phyloP scores from a whole-genome alignment of 2,888 invertebrate species.

The Ectemnius continuus region DNA sequence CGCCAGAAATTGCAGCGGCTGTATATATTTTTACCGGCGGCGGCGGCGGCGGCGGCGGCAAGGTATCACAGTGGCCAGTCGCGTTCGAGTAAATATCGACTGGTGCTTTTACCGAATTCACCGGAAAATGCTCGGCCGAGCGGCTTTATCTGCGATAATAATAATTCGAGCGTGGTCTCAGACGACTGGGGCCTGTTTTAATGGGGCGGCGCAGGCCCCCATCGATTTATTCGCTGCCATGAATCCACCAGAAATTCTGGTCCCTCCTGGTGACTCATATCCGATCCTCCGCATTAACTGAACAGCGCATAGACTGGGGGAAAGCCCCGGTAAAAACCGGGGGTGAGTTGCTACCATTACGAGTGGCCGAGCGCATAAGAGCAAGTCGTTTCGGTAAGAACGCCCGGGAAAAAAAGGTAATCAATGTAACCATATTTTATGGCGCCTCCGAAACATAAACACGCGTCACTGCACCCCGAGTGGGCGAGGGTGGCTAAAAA shows the following conservation, averaged over 20 bases:
- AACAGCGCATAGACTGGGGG: conserved; percentile 35
- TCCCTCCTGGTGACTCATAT: conserved; percentile 56
- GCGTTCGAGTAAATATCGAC: neutral
- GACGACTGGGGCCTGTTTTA: conserved; percentile 8
- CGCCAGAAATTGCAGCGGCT: neutral
- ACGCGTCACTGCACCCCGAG: conserved; percentile 28
- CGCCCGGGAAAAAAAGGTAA: conserved; percentile 50
- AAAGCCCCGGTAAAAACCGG: conserved; percentile 11
- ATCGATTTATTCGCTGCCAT: conserved; percentile 50
- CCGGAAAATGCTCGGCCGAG: no score
- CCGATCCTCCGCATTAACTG: conserved; percentile 53
- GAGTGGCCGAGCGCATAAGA: conserved; percentile 33
- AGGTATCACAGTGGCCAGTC: neutral
- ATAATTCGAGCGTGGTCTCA: neutral
- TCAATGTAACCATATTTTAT: conserved; percentile 59
- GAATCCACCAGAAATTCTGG: conserved; percentile 47
- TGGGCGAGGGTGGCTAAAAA: conserved; percentile 15
- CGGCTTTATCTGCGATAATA: neutral
- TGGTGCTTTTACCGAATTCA: neutral
- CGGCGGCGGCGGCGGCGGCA: no score
- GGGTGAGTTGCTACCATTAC: conserved; percentile 8
- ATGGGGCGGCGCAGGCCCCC: conserved; percentile 8
- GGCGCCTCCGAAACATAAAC: conserved; percentile 35
- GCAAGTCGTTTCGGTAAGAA: conserved; percentile 36
- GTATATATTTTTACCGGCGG: neutral